phyloP scores from a whole-genome alignment of 2,797 vertebrate genomes.

The Bucorvus abyssinicus region DNA sequence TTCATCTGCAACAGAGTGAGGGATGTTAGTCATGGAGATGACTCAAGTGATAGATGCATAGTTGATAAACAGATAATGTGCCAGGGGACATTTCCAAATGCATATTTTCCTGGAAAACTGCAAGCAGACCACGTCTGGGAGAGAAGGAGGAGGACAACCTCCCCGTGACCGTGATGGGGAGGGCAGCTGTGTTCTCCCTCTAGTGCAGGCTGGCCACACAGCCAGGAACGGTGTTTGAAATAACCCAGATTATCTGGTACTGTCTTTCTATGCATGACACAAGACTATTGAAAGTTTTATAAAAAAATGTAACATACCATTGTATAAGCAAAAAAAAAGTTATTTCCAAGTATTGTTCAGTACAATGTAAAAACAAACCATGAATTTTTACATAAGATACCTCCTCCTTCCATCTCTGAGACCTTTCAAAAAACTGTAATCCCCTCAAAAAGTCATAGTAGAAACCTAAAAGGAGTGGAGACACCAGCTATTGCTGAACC shows the following conservation, averaged over 20 bases:
- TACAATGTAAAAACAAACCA: neutral
- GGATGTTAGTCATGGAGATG: neutral
- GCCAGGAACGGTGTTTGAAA: neutral
- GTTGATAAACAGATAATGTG: neutral
- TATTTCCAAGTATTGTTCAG: neutral
- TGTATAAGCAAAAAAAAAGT: neutral
- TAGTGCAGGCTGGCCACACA: rapidly evolving
- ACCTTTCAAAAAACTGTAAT: neutral
- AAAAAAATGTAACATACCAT: neutral
- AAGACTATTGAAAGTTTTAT: neutral
- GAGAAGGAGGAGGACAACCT: neutral
- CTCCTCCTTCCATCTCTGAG: neutral
- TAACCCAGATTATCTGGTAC: neutral
- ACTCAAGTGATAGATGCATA: neutral
- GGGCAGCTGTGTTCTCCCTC: neutral
- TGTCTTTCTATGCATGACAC: neutral
- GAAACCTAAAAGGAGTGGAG: neutral
- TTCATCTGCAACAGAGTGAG: neutral
- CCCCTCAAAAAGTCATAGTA: neutral
- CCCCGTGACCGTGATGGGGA: rapidly evolving
- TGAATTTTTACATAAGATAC: neutral
- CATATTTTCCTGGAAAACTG: neutral
- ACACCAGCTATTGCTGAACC: neutral
- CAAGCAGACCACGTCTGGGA: neutral
- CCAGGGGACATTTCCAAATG: neutral